phyloP scores from a whole-genome alignment of 2,797 vertebrate genomes.

The Tauraco hartlaubi region DNA sequence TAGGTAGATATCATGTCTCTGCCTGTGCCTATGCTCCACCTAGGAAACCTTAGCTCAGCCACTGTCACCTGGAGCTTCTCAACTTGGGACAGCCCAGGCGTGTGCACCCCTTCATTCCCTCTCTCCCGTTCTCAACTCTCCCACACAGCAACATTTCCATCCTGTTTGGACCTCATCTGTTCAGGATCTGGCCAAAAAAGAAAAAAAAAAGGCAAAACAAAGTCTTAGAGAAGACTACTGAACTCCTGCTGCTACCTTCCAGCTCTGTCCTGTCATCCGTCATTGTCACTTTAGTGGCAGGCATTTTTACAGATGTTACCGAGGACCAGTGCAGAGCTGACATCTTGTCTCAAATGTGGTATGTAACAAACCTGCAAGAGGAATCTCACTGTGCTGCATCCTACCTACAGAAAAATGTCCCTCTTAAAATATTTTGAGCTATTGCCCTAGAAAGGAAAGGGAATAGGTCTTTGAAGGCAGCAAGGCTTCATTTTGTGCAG shows the following conservation, averaged over 20 bases:
- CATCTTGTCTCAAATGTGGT: neutral
- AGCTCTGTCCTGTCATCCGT: neutral
- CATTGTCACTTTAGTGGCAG: neutral
- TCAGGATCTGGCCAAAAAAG: neutral
- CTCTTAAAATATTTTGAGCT: neutral
- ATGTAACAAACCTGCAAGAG: neutral
- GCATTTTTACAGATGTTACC: neutral
- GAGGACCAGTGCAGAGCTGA: neutral
- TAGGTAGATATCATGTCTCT: neutral
- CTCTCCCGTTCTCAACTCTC: neutral
- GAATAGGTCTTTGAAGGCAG: conserved; percentile 28
- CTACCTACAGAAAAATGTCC: neutral
- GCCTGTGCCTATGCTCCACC: neutral
- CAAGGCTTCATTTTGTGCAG: conserved; percentile 34
- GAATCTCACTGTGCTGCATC: neutral
- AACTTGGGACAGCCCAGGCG: neutral
- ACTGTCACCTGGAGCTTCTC: neutral
- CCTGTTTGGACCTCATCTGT: neutral
- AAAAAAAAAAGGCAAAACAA: neutral
- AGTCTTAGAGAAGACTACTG: neutral
- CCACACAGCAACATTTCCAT: neutral
- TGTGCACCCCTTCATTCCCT: neutral
- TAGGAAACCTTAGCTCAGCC: neutral
- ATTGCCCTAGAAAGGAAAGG: conserved; percentile 14
- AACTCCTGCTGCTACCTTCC: neutral